Evolutionary conservation across 2,113 vertebrate species (phyloP).

Genomic region (Aphelocoma coerulescens): DNA sequence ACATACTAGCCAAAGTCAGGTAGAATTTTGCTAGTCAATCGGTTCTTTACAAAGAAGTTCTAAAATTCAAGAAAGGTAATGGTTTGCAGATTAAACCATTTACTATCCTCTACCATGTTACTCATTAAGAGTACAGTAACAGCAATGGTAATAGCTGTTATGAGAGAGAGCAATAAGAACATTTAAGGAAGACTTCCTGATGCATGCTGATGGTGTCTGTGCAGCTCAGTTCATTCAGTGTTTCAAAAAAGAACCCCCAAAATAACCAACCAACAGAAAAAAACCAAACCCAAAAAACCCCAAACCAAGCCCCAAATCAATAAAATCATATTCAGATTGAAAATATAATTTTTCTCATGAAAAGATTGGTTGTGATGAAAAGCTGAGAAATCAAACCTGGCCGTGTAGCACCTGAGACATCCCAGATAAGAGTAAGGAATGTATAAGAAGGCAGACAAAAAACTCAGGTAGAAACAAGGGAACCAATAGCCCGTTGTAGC

Average conservation of each 20-base stretch:
- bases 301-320: not conserved
- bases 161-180: not conserved
- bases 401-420: not conserved
- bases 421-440: not conserved
- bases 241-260: not conserved
- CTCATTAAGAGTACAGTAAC: not conserved
- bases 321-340: not conserved
- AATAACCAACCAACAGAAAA: not conserved
- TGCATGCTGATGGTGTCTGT: not conserved
- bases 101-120: not conserved
- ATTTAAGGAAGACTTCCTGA: not conserved
- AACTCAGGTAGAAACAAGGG: not conserved
- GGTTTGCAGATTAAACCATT: not conserved
- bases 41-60: not conserved
- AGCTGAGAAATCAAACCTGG: not conserved
- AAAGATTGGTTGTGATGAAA: not conserved
- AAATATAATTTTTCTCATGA: not conserved
- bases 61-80: not conserved
- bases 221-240: not conserved
- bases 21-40: not conserved
- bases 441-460: not conserved
- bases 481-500: not conserved
- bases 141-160: not conserved
- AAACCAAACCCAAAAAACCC: fast-evolving
- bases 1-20: not conserved